phyloP scores from a whole-genome alignment of 2,797 vertebrate species.

The Xyrichtys novacula region DNA sequence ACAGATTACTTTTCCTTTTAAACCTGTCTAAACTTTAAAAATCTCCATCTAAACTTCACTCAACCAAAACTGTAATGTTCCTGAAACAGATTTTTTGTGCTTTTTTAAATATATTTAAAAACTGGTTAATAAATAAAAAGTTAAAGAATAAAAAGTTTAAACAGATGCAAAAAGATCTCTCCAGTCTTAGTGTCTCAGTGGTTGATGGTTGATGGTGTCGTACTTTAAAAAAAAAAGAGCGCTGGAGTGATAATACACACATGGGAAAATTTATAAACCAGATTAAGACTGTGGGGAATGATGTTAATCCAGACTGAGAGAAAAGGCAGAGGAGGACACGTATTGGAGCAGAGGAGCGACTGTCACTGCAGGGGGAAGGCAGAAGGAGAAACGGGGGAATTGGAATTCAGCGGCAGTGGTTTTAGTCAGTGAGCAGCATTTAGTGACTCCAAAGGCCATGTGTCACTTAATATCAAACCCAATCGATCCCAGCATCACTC shows the following conservation, averaged over 20 bases:
- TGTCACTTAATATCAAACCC: slow-evolving; percentile 81
- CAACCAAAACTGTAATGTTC: too few relatives aligned
- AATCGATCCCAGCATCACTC: slow-evolving; percentile 75
- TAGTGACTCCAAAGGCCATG: slow-evolving; percentile 81
- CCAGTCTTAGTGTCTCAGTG: too few relatives aligned
- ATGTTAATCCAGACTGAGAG: slow-evolving; percentile 51
- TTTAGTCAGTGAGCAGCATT: slow-evolving; percentile 74
- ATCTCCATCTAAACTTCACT: too few relatives aligned
- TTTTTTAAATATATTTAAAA: too few relatives aligned
- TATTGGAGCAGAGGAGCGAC: slow-evolving; percentile 17
- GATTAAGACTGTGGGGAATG: slow-evolving; percentile 33
- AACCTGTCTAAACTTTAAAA: too few relatives aligned
- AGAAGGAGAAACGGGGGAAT: slow-evolving; percentile 61
- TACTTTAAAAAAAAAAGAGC: too few relatives aligned
- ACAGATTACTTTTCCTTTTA: too few relatives aligned
- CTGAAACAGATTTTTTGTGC: too few relatives aligned
- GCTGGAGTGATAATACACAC: not conserved
- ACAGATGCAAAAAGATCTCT: too few relatives aligned
- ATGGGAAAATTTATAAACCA: slow-evolving; percentile 25
- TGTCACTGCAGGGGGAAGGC: slow-evolving; percentile 47
- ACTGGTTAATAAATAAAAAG: too few relatives aligned
- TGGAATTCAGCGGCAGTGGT: slow-evolving; percentile 63
- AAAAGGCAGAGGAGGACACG: slow-evolving; percentile 49
- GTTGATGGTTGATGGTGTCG: too few relatives aligned
- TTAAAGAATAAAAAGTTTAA: too few relatives aligned